Conservation (phyloP, 2,888 invertebrate species). For the Netelia fuscicornis region DNA sequence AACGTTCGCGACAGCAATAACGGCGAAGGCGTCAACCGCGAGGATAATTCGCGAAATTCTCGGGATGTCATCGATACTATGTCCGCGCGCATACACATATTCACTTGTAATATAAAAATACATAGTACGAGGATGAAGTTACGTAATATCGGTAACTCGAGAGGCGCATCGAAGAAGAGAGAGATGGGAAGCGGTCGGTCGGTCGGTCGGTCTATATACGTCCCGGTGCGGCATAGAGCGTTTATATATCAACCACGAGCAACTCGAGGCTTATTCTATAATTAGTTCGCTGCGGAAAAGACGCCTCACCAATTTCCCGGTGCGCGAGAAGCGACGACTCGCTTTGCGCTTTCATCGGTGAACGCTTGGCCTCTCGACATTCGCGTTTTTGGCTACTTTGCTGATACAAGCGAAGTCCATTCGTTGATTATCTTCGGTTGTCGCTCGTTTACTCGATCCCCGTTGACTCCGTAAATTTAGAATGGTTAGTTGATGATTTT, state of each 20-base stretch:
- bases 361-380: slow-evolving; percentile 52
- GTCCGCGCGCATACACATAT: slow-evolving; percentile 31
- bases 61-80: slow-evolving; percentile 6
- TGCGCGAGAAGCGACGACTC: slow-evolving; percentile 53
- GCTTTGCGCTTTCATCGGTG: slow-evolving; percentile 53
- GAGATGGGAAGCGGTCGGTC: slow-evolving; percentile 4
- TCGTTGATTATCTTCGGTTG: background rate
- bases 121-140: slow-evolving; percentile 55
- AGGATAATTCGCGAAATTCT: slow-evolving; percentile 6
- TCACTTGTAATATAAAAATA: slow-evolving; percentile 62
- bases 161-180: slow-evolving; percentile 69
- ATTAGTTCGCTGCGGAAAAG: slow-evolving; percentile 73
- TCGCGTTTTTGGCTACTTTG: background rate
- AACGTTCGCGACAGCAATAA: background rate
- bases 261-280: slow-evolving; percentile 74
- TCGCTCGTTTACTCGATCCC: slow-evolving; percentile 6
- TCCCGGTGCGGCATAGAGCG: slow-evolving; percentile 56
- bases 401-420: background rate
- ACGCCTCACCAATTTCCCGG: slow-evolving; percentile 79
- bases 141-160: slow-evolving; percentile 80
- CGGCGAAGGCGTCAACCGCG: slow-evolving; percentile 34
- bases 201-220: slow-evolving; percentile 70
- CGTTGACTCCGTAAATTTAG: slow-evolving; percentile 6
- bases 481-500: slow-evolving; percentile 44
- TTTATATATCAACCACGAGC: slow-evolving; percentile 49